Evolutionary conservation across 37 sponge, comb jelly and placozoan genomes (phyloP).

Genomic region (Tethya wilhelma): DNA sequence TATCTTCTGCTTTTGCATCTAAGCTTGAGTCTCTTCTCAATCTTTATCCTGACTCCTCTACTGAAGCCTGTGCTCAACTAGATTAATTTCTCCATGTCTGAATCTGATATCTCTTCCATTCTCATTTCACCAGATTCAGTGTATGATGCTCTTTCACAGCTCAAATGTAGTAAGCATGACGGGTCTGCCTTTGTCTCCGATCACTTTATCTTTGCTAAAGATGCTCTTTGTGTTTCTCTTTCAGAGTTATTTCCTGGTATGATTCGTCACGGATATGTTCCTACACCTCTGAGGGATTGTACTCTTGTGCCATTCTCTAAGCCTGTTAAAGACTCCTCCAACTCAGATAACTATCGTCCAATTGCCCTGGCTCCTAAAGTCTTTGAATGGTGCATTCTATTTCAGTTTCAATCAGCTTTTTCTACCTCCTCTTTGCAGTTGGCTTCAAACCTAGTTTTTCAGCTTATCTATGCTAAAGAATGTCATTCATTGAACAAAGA

Average conservation of each 20-base stretch:
- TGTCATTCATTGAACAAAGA: neutral
- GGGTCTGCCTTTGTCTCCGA: neutral
- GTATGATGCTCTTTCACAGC: too few species aligned
- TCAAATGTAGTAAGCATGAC: neutral
- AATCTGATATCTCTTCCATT: too few species aligned
- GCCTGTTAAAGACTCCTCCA: too few species aligned
- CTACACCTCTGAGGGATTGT: neutral
- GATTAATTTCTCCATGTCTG: too few species aligned
- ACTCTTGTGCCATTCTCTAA: too few species aligned
- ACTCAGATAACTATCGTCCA: neutral
- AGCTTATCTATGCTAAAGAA: neutral
- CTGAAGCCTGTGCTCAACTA: too few species aligned
- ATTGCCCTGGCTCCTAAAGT: slow-evolving; percentile 2
- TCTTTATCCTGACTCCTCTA: too few species aligned
- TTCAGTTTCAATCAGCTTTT: neutral
- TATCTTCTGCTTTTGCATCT: too few species aligned
- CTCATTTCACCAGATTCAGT: too few species aligned
- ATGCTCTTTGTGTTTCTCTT: neutral
- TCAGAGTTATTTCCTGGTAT: too few species aligned
- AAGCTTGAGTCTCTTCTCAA: too few species aligned
- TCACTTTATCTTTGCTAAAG: neutral
- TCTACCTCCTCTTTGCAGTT: neutral
- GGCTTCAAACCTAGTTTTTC: slow-evolving; percentile 2
- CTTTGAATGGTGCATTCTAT: neutral
- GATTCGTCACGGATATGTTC: too few species aligned